Conservation (phyloP, 2,888 invertebrate genomes). For the Hemicrepidius hirtus region DNA sequence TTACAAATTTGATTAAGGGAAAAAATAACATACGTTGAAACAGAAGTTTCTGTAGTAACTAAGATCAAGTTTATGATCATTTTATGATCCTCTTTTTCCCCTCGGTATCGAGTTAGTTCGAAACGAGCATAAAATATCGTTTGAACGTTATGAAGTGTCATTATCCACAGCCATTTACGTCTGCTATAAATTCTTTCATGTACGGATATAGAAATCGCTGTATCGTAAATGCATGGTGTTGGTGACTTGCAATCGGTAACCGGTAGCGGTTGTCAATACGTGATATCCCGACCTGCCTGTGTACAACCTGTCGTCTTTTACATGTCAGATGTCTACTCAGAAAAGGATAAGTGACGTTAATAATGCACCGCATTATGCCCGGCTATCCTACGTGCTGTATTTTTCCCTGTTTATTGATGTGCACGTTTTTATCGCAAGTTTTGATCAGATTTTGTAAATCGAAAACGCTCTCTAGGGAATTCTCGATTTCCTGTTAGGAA, state of each 20-base stretch:
- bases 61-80: slow-evolving; percentile 10
- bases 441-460: slow-evolving; percentile 24
- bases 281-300: slow-evolving; percentile 40
- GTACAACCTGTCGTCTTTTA: slow-evolving; percentile 47
- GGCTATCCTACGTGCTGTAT: slow-evolving; percentile 38
- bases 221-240: slow-evolving; percentile 32
- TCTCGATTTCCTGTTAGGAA: slow-evolving; percentile 18
- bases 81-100: neutral
- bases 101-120: slow-evolving; percentile 4
- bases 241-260: slow-evolving; percentile 39
- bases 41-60: neutral
- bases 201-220: slow-evolving; percentile 39
- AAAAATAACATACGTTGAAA: too few species aligned
- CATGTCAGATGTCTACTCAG: slow-evolving; percentile 42
- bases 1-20: too few species aligned
- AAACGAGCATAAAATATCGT: slow-evolving; percentile 33
- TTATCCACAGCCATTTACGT: slow-evolving; percentile 40
- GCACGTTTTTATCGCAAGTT: slow-evolving; percentile 31
- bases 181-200: slow-evolving; percentile 32
- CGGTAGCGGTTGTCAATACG: slow-evolving; percentile 48
- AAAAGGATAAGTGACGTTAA: slow-evolving; percentile 45
- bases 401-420: slow-evolving; percentile 34
- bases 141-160: slow-evolving; percentile 26
- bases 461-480: slow-evolving; percentile 24
- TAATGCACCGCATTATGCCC: slow-evolving; percentile 47